A percentile compares a stretch with the other conserved stretches of the same genome.
Evolutionary conservation across 2,888 invertebrate genomes (phyloP).

Genomic region (Gryllus longicercus): DNA sequence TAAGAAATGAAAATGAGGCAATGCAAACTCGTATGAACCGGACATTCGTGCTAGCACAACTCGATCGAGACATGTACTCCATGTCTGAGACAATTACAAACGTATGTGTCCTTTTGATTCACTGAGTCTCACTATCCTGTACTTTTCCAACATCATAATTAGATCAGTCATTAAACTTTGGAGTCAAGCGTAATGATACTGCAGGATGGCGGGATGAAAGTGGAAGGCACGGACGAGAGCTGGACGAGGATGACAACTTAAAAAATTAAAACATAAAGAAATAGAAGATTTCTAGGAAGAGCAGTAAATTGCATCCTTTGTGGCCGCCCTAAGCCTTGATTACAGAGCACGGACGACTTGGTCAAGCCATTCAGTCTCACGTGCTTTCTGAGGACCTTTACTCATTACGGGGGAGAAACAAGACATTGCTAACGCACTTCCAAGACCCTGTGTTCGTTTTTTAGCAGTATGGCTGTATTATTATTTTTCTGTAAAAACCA

Average conservation of each 20-base stretch:
- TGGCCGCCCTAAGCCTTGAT: constrained; percentile 3
- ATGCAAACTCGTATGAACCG: too few relatives aligned
- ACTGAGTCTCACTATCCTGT: background rate
- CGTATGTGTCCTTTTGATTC: too few relatives aligned
- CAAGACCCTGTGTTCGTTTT: background rate
- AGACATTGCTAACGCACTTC: constrained; percentile 7
- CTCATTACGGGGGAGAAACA: constrained; percentile 8
- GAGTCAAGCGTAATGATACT: constrained; percentile 22
- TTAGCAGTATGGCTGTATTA: background rate
- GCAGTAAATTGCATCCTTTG: constrained; percentile 17
- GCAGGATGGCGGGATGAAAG: background rate
- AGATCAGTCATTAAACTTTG: constrained; percentile 33
- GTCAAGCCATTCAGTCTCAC: too few relatives aligned
- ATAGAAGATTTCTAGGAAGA: constrained; percentile 2
- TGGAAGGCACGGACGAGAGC: background rate
- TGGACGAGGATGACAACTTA: constrained; percentile 1
- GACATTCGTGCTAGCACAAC: too few relatives aligned
- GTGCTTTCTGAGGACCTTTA: too few relatives aligned
- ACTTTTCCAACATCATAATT: constrained; percentile 30
- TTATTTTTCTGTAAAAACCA: background rate
- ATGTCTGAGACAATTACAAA: too few relatives aligned
- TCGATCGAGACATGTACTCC: too few relatives aligned
- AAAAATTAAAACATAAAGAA: constrained; percentile 17
- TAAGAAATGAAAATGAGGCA: too few relatives aligned
- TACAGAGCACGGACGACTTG: background rate